Percentiles rank a stretch among this genome's conserved stretches.
These are phyloP conservation scores for Melieria picta DNA, from an alignment of 2,888 invertebrate species.

Conservation along the genomic window DNA sequence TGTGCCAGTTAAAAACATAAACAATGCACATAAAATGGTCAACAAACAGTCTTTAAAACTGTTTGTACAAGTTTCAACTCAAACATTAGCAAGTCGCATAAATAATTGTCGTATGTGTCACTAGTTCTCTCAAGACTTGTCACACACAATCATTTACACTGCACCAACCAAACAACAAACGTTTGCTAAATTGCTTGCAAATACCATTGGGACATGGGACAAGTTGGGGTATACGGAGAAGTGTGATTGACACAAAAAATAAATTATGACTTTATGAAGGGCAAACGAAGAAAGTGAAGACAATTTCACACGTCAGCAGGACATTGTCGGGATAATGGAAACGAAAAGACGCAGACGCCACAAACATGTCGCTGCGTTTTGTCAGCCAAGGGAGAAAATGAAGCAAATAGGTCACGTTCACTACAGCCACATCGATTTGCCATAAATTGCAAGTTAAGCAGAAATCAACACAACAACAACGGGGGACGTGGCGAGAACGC, in stretches of 20 bases:
- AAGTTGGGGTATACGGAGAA: too few relatives aligned
- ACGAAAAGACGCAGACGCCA: not conserved
- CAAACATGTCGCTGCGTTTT: not conserved
- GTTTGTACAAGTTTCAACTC: too few relatives aligned
- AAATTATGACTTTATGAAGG: conserved; percentile 58
- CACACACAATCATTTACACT: too few relatives aligned
- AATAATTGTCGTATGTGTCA: too few relatives aligned
- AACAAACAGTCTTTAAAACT: too few relatives aligned
- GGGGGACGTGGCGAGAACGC: not conserved
- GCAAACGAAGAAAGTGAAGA: conserved; percentile 52
- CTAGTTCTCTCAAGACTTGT: too few relatives aligned
- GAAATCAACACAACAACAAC: conserved; percentile 48
- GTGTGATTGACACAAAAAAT: conserved; percentile 52
- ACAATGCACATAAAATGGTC: too few relatives aligned
- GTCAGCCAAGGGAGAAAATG: conserved; percentile 40
- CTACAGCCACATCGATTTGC: conserved; percentile 59
- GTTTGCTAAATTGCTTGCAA: too few relatives aligned
- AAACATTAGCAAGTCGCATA: too few relatives aligned
- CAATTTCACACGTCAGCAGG: conserved; percentile 60
- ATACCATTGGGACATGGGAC: too few relatives aligned
- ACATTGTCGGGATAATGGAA: conserved; percentile 25
- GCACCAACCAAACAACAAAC: too few relatives aligned
- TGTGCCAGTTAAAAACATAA: too few relatives aligned
- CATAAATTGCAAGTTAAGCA: conserved; percentile 62
- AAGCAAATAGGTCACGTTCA: conserved; percentile 61